Base-by-base conservation (phyloP, 2,888 invertebrate species). In the Agriopis marginaria region DNA sequence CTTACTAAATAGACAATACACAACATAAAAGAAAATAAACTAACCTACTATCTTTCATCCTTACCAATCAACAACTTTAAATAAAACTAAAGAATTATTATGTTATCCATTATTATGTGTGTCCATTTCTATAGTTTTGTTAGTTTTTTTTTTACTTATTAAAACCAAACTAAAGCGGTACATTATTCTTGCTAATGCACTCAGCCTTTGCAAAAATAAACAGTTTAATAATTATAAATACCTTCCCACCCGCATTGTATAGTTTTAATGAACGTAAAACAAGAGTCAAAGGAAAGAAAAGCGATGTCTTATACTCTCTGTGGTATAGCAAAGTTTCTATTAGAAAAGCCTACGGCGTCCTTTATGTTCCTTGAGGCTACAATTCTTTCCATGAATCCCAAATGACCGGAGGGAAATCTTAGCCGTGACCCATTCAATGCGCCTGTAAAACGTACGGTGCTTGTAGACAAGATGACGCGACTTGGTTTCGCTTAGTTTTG, bases 401-500 rank as follows among this genome's bases (percentile, higher is more conserved):
- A 93, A 94, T 94, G 93, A 91, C 94, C 94, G 89, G 89, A 92
- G 94, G 94, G 94, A 94, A 93, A 94, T 93, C 93, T 93, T 92
- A 93, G 88, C 92, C 92, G 87, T 92, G 93, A 93, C 93, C 93
- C 85, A 91, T 93, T 94, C 94, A 93, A 88, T 79, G 83, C 77
- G 79, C 81, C 76, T 83, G 85, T 87, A 86, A 89, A 87, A 84
- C 78, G 80, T 82, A 84, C 79, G 80, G 79, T 77, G 74, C 73
- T 69, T 75, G 75, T 71, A 77, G 75, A 71, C 77, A 76, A 77
- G 79, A 80, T 68, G 73, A 75, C 74, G 68, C 68, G 61, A 49
- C 66, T 69, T 55, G 56, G 58, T 68, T 66, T 70, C 45, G 51
- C 71, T 71, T 66, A 72, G 66, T 47, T 72, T 68, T 72, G 63